Conservation (phyloP, 1,140 invertebrate species). For the Brachionus angularis region DNA sequence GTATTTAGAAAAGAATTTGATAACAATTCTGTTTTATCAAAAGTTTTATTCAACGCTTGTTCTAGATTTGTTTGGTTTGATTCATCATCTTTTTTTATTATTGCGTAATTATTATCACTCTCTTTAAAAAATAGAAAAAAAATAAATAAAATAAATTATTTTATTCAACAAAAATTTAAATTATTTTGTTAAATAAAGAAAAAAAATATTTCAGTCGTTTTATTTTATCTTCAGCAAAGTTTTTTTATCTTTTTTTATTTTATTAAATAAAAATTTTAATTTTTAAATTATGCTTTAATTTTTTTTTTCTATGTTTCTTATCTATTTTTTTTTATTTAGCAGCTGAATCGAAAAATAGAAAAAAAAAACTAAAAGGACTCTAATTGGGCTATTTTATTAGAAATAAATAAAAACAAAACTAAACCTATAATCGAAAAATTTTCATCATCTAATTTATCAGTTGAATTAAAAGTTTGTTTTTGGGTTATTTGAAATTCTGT, state of each 20-base stretch:
- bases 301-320: not conserved
- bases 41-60: constrained; percentile 29
- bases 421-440: constrained; percentile 35
- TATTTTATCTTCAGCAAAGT: not conserved
- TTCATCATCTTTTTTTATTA: constrained; percentile 22
- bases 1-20: constrained; percentile 10
- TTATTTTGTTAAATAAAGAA: too few species aligned
- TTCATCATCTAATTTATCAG: constrained; percentile 33
- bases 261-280: not conserved
- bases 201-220: not conserved
- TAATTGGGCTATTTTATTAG: too few species aligned
- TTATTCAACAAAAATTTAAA: too few species aligned
- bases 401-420: constrained; percentile 7
- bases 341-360: not conserved
- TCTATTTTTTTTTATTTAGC: not conserved
- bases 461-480: too few species aligned
- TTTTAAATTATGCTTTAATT: not conserved
- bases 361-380: not conserved
- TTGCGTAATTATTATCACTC: not conserved
- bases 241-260: constrained; percentile 9
- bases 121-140: not conserved
- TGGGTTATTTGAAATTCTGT: too few species aligned
- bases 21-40: constrained; percentile 30
- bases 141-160: too few species aligned
- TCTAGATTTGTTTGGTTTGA: constrained; percentile 13